Evolutionary conservation across 2,113 vertebrate species (phyloP).

Genomic region (Bombycilla garrulus): DNA sequence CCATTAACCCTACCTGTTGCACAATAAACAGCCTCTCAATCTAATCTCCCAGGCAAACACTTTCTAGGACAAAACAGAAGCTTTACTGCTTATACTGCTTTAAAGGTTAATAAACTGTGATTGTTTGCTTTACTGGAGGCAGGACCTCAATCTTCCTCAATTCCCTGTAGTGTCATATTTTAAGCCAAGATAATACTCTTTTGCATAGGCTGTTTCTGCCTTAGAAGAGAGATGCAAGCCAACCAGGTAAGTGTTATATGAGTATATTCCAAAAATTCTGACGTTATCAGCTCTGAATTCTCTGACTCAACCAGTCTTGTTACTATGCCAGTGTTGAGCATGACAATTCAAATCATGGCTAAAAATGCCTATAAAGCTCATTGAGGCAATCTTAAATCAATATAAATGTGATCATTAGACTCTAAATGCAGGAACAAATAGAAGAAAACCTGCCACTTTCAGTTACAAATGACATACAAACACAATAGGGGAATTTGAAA

Average conservation of each 20-base stretch:
- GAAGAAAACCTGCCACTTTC: not conserved
- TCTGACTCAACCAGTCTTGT: not conserved
- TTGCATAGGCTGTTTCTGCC: not conserved
- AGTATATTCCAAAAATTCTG: not conserved
- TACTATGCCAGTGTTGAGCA: not conserved
- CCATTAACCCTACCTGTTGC: not conserved
- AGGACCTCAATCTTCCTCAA: not conserved
- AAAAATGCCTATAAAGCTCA: not conserved
- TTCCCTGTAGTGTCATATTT: not conserved
- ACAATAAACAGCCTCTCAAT: not conserved
- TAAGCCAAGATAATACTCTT: not conserved
- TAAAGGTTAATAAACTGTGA: not conserved
- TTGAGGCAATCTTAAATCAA: not conserved
- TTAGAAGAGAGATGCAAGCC: not conserved
- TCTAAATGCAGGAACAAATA: not conserved
- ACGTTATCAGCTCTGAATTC: not conserved
- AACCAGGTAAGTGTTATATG: not conserved
- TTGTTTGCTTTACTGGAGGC: not conserved
- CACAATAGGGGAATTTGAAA: not conserved
- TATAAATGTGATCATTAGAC: not conserved
- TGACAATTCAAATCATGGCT: not conserved
- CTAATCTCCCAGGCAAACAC: not conserved
- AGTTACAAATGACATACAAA: not conserved
- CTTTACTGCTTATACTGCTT: not conserved
- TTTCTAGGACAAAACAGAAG: not conserved